Conservation (phyloP, 2,888 invertebrate genomes). For the Blastobasis adustella region DNA sequence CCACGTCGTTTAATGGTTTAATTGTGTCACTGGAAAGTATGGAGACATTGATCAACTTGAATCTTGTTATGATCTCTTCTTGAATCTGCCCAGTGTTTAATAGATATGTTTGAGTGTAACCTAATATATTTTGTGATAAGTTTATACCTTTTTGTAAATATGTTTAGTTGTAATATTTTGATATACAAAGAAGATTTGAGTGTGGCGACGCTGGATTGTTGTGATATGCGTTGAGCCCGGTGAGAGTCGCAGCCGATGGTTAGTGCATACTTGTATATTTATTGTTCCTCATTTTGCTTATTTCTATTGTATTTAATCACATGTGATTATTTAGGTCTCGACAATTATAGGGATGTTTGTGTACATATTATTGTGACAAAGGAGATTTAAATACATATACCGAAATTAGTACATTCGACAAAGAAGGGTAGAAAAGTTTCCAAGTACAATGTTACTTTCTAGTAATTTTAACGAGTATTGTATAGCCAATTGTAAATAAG, state of each 20-base stretch:
- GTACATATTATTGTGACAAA: conserved; percentile 45
- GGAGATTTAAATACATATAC: conserved; percentile 38
- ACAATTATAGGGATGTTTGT: conserved; percentile 55
- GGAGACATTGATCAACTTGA: conserved; percentile 30
- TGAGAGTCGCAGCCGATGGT: conserved; percentile 44
- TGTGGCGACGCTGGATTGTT: conserved; percentile 4
- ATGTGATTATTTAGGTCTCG: conserved; percentile 70
- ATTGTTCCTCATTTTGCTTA: conserved; percentile 66
- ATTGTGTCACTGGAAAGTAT: conserved; percentile 31
- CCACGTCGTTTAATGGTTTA: conserved; percentile 46
- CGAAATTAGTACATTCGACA: conserved; percentile 58
- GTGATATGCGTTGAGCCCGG: conserved; percentile 48
- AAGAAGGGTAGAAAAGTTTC: conserved; percentile 57
- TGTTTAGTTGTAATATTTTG: conserved; percentile 45
- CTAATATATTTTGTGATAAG: conserved; percentile 56
- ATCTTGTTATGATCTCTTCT: conserved; percentile 72
- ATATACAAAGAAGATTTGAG: conserved; percentile 4
- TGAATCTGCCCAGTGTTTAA: conserved; percentile 71
- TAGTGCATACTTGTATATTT: conserved; percentile 59
- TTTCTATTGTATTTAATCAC: conserved; percentile 33
- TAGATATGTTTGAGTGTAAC: conserved; percentile 58
- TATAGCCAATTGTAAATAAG: conserved; percentile 73
- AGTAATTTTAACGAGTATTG: conserved; percentile 63
- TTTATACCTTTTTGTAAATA: conserved; percentile 66
- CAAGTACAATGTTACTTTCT: conserved; percentile 72